A percentile compares a stretch with the other conserved stretches of the same genome.
Evolutionary conservation across 1,140 invertebrate species (phyloP).

Genomic region (Choristoneura fumiferana): DNA sequence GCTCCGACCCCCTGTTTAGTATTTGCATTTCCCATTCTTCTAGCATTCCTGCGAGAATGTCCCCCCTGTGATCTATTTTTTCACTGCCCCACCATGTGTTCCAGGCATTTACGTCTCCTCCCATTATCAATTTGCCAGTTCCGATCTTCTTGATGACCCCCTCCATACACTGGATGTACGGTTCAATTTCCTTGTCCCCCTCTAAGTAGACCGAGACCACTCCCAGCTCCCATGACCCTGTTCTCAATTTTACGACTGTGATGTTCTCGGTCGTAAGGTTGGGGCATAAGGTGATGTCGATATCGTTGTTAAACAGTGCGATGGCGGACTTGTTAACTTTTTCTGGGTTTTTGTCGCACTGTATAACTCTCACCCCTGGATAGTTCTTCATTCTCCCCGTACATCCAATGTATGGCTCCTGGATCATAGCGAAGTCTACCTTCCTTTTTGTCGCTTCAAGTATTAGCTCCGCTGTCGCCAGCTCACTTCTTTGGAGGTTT

Average conservation of each 20-base stretch:
- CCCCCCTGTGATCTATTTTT: background rate
- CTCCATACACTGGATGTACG: background rate
- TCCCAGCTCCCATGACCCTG: background rate
- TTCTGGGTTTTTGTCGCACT: background rate
- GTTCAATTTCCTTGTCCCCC: background rate
- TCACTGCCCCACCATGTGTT: slow-evolving; percentile 5
- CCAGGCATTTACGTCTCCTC: background rate
- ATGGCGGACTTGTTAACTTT: slow-evolving; percentile 22
- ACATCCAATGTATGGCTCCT: slow-evolving; percentile 23
- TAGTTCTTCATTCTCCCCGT: background rate
- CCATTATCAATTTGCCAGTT: background rate
- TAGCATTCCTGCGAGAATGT: background rate
- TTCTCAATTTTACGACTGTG: background rate
- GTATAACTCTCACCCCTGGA: slow-evolving; percentile 15
- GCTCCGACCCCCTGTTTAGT: background rate
- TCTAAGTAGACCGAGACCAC: background rate
- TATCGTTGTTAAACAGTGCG: slow-evolving; percentile 16
- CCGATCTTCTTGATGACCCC: background rate
- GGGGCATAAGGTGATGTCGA: slow-evolving; percentile 8
- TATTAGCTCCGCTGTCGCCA: slow-evolving; percentile 20
- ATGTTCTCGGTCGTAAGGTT: slow-evolving; percentile 10
- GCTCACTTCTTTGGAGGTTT: slow-evolving; percentile 22
- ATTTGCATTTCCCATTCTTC: background rate
- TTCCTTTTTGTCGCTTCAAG: background rate
- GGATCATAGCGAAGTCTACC: slow-evolving; percentile 8